Conservation (phyloP, 2,888 invertebrate species). For the Hartigia nigra region DNA sequence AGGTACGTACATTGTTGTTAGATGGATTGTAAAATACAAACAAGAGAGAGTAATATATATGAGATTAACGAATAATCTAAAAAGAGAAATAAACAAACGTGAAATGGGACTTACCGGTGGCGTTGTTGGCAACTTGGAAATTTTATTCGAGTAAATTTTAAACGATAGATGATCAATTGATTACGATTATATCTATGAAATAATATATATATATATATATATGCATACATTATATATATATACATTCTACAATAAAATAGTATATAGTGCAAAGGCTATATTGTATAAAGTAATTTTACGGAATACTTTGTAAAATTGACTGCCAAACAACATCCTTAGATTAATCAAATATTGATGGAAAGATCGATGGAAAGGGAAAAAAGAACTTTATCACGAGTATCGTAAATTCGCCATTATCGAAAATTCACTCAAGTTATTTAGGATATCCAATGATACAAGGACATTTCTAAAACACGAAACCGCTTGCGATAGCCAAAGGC, state of each 20-base stretch:
- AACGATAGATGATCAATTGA: neutral
- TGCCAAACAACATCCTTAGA: slow-evolving; percentile 32
- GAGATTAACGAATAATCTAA: slow-evolving; percentile 38
- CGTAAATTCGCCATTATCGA: too few species aligned
- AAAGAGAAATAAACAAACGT: slow-evolving; percentile 20
- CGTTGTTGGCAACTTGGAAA: slow-evolving; percentile 54
- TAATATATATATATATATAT: neutral
- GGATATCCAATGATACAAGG: slow-evolving; percentile 19
- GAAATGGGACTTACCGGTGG: slow-evolving; percentile 28
- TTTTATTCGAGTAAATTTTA: slow-evolving; percentile 43
- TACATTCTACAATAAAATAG: slow-evolving; percentile 15
- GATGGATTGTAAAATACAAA: slow-evolving; percentile 47
- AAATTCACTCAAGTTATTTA: too few species aligned
- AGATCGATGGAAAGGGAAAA: neutral
- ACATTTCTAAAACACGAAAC: slow-evolving; percentile 17
- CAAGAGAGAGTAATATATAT: slow-evolving; percentile 51
- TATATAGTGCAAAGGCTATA: slow-evolving; percentile 23
- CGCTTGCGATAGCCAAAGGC: neutral
- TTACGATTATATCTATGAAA: slow-evolving; percentile 6
- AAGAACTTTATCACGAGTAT: neutral
- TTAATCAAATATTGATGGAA: neutral
- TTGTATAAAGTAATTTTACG: slow-evolving; percentile 38
- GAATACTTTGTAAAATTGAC: slow-evolving; percentile 33
- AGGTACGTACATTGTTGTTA: slow-evolving; percentile 49
- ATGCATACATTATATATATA: neutral